phyloP scores from a whole-genome alignment of 1,140 invertebrate species.

The Bombus consobrinus region DNA sequence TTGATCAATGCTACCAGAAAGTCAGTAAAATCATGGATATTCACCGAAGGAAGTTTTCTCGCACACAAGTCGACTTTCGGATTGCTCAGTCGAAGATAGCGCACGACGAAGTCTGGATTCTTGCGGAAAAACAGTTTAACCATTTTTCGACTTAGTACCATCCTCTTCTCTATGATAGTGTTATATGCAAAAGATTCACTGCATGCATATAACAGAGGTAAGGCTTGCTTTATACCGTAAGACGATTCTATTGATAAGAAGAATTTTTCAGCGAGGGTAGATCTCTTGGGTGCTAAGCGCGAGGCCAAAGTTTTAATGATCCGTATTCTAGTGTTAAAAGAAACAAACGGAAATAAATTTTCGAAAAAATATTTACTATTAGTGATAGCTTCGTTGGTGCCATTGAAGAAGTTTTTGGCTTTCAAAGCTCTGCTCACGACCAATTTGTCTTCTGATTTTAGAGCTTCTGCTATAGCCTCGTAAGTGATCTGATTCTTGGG shows the following conservation, averaged over 20 bases:
- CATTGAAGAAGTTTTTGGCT: conserved; percentile 69
- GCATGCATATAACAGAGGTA: conserved; percentile 67
- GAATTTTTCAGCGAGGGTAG: conserved; percentile 62
- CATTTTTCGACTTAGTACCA: conserved; percentile 46
- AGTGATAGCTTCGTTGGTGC: conserved; percentile 46
- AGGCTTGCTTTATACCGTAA: conserved; percentile 57
- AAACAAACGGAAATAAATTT: conserved; percentile 66
- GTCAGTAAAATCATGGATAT: conserved; percentile 42
- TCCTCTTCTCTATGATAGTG: conserved; percentile 31
- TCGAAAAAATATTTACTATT: conserved; percentile 66
- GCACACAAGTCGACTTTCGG: rapidly evolving
- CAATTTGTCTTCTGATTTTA: conserved; percentile 66
- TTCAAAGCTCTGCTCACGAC: conserved; percentile 71
- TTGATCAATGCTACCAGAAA: conserved; percentile 62
- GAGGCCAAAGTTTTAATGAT: conserved; percentile 65
- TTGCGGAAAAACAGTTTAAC: conserved; percentile 60
- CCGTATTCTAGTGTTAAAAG: conserved; percentile 63
- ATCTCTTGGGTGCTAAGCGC: conserved; percentile 34
- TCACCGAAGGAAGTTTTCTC: background rate
- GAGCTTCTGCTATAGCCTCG: conserved; percentile 62
- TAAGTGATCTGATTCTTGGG: background rate
- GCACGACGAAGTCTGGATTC: conserved; percentile 69
- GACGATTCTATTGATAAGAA: conserved; percentile 39
- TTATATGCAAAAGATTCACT: conserved; percentile 59
- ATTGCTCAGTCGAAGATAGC: conserved; percentile 66